Percentiles rank a stretch among this genome's conserved stretches.
phyloP scores from a whole-genome alignment of 1,140 invertebrate genomes.

The Pogonus chalceus region DNA sequence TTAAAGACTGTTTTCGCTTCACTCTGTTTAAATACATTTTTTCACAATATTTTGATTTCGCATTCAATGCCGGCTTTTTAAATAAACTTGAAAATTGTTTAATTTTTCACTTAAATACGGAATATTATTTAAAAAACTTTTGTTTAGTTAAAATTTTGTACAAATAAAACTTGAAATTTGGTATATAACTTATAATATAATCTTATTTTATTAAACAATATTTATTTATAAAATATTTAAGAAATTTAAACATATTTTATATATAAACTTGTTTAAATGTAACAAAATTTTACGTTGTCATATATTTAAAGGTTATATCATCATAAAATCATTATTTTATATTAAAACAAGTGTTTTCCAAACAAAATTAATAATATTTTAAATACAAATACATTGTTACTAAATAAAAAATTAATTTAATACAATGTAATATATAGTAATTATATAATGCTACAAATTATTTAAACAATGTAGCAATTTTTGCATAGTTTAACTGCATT shows the following conservation, averaged over 20 bases:
- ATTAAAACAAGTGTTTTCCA: neutral
- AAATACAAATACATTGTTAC: neutral
- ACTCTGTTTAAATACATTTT: neutral
- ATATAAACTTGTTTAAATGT: too few species aligned
- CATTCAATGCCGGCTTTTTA: neutral
- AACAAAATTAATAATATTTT: neutral
- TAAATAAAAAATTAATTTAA: neutral
- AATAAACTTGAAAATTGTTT: neutral
- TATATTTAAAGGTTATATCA: neutral
- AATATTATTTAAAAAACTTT: constrained; percentile 9
- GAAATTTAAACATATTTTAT: neutral
- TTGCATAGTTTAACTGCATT: too few species aligned
- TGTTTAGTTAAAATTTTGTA: neutral
- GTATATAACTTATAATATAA: neutral
- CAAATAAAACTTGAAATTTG: neutral
- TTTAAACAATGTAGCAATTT: too few species aligned
- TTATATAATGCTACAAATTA: too few species aligned
- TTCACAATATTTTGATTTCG: neutral
- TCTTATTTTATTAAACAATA: constrained; percentile 1
- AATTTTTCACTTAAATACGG: neutral
- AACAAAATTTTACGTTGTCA: too few species aligned
- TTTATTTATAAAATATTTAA: neutral
- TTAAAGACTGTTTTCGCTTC: constrained; percentile 27
- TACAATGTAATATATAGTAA: neutral
- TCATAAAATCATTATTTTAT: neutral